Evolutionary conservation across 2,797 vertebrate species (phyloP), one percentile per base, ranked within the genome.

Genomic region (Cygnus olor): DNA sequence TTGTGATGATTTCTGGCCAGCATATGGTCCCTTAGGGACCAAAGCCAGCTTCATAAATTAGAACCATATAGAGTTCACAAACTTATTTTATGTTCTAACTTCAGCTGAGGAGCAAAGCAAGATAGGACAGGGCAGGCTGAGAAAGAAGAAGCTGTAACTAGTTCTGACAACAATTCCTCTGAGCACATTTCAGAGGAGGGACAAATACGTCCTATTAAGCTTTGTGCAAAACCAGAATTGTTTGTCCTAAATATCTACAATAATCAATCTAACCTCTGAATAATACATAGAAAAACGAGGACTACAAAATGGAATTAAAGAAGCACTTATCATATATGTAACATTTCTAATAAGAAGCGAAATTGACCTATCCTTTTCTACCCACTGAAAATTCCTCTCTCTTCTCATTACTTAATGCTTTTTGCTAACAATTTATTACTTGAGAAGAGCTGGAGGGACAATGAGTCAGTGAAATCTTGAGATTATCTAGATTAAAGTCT

Each of bases 31-130:
- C 57, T 3, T 69, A 91, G 69, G 72, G 79, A 79, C 88, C 17
- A 92, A 91, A 95, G 88, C 77, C 87, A 95, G 91, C 73, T 96
- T 89, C 69, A 91, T 79, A 96, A 96, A 93, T 91, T 89, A 88
- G 69, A 94, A 58, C 54, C 89, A 92, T 91, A 94, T 40, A 95
- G 64, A 81, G 81, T 79, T 92, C 91, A 90, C 64, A 94, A 94
- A 95, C 58, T 92, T 92, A 85, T 42, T 90, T 88, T 83, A 42
- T 73, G 60, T 44, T 86, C 45, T 73, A 88, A 91, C 80, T 95
- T 92, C 82, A 84, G 13, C 69, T 91, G 63, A 93, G 76, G 70
- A 93, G 71, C 70, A 81, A 90, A 93, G 89, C 78, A 94, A 95
- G 80, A 69, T 70, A 91, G 87, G 63, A 88, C 45, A 95, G 86